Conservation (phyloP, 2,113 vertebrate species). For the Chunga burmeisteri region DNA sequence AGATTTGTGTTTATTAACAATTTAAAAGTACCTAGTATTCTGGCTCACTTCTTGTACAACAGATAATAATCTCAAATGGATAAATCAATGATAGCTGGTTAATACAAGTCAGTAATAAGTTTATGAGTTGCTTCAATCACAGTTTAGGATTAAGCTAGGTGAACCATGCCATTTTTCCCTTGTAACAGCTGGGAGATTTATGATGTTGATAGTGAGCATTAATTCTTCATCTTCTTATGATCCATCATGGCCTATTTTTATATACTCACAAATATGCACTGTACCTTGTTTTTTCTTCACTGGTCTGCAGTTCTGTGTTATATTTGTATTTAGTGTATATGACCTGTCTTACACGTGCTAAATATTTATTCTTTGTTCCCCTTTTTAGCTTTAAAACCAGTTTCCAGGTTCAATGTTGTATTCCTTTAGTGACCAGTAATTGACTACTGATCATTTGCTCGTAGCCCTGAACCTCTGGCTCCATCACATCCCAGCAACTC, state of each 20-base stretch:
- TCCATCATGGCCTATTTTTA: neutral
- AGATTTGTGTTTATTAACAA: neutral
- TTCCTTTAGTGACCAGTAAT: neutral
- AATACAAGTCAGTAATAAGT: neutral
- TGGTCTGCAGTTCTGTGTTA: neutral
- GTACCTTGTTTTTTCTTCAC: neutral
- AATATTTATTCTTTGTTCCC: neutral
- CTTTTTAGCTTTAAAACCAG: neutral
- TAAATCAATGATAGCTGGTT: neutral
- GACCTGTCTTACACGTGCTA: neutral
- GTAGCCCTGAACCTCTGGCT: neutral
- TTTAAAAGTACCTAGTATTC: neutral
- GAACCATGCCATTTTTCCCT: neutral
- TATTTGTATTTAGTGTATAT: neutral
- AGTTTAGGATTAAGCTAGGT: neutral
- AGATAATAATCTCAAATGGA: neutral
- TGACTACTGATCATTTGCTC: neutral
- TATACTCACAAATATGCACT: too few relatives aligned
- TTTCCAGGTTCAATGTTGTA: neutral
- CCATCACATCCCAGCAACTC: neutral
- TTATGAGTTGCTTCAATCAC: neutral
- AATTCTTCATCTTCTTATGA: neutral
- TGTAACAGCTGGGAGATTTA: neutral
- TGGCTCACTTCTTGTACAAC: neutral
- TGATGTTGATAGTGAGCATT: rapidly evolving